Evolutionary conservation across 2,888 invertebrate species (phyloP).

Genomic region (Callyntrura guangdongensis): DNA sequence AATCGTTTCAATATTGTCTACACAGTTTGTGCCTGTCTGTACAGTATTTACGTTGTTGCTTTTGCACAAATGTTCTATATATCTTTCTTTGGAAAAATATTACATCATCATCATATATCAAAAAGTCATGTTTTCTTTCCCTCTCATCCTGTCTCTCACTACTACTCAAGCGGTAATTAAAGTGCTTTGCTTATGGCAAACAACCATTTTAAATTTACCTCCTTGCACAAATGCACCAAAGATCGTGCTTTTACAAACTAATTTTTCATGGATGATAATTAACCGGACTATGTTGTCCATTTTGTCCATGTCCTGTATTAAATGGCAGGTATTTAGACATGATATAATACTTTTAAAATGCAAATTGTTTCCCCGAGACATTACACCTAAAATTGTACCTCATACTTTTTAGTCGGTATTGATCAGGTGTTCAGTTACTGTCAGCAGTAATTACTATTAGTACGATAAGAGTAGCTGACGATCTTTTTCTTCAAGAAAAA

Average conservation of each 20-base stretch:
- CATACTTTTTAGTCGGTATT: not conserved
- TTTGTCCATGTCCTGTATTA: not conserved
- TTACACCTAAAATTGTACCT: too few relatives aligned
- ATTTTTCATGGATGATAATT: slow-evolving; percentile 4
- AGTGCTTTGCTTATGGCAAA: not conserved
- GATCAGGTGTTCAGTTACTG: not conserved
- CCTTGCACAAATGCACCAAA: too few relatives aligned
- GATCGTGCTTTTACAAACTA: not conserved
- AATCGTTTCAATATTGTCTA: not conserved
- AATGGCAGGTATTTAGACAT: too few relatives aligned
- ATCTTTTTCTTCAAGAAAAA: not conserved
- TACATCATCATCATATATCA: not conserved
- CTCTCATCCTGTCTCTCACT: not conserved
- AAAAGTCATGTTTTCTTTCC: not conserved
- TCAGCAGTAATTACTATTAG: not conserved
- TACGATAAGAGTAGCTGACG: not conserved
- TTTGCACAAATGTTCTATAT: too few relatives aligned
- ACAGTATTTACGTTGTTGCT: too few relatives aligned
- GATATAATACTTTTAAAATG: too few relatives aligned
- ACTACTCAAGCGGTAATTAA: slow-evolving; percentile 21
- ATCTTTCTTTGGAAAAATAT: not conserved
- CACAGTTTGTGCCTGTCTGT: too few relatives aligned
- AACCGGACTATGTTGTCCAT: not conserved
- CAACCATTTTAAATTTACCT: not conserved
- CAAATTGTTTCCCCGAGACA: too few relatives aligned